Evolutionary conservation across 2,113 vertebrate genomes (phyloP).

Genomic region (Tragelaphus buxtoni): DNA sequence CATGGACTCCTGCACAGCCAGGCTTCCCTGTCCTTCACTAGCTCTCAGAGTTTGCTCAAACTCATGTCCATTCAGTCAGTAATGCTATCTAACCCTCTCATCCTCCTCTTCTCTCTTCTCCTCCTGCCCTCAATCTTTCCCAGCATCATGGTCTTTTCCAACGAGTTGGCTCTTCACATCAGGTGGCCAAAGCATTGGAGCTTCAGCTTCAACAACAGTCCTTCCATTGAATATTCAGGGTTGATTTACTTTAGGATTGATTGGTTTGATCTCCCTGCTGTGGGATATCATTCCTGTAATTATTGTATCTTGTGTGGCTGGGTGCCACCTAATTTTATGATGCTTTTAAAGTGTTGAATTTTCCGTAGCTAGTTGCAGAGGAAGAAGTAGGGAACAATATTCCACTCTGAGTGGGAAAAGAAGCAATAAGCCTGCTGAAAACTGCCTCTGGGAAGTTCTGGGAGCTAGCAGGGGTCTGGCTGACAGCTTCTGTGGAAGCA

Average conservation of each 20-base stretch:
- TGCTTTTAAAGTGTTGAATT: not conserved
- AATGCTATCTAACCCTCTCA: not conserved
- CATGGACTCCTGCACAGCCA: not conserved
- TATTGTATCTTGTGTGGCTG: not conserved
- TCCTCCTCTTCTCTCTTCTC: not conserved
- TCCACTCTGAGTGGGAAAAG: not conserved
- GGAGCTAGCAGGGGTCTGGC: too few species aligned
- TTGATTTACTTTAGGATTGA: not conserved
- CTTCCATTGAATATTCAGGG: not conserved
- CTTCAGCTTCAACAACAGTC: not conserved
- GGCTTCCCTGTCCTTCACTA: not conserved
- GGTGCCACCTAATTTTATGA: fast-evolving
- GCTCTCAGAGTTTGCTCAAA: not conserved
- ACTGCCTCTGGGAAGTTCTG: too few species aligned
- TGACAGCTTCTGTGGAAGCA: not conserved
- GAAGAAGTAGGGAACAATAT: not conserved
- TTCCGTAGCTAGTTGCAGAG: not conserved
- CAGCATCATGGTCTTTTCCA: not conserved
- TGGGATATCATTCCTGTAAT: not conserved
- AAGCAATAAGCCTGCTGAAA: not conserved
- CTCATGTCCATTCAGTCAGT: not conserved
- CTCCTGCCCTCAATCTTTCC: not conserved
- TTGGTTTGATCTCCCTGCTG: not conserved
- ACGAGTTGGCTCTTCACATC: not conserved
- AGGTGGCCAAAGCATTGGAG: not conserved